These are phyloP conservation scores for Nyctibius grandis DNA, from an alignment of 2,797 vertebrate genomes.

Conservation along the genomic window DNA sequence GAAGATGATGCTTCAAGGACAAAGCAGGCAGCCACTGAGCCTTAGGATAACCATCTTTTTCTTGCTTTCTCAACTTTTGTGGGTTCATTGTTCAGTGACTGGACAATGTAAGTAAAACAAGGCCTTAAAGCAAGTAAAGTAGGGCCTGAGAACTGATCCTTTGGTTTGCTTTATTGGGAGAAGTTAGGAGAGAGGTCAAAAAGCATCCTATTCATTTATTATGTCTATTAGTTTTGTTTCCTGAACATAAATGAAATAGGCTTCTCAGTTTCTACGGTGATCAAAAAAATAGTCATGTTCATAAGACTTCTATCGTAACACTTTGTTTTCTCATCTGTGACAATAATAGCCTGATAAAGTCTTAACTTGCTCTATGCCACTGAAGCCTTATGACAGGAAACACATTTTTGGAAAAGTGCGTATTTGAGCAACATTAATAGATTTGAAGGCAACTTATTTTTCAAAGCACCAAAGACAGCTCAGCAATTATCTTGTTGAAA, in stretches of 20 bases:
- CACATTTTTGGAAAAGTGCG: neutral
- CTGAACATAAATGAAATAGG: neutral
- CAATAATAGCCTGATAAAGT: neutral
- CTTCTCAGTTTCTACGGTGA: neutral
- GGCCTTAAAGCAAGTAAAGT: neutral
- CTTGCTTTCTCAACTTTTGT: neutral
- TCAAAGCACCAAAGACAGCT: slow-evolving; percentile 34
- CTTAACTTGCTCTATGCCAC: neutral
- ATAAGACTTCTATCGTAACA: neutral
- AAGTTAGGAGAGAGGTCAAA: neutral
- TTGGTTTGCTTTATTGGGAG: neutral
- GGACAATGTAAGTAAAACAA: neutral
- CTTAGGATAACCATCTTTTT: neutral
- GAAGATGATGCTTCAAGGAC: neutral
- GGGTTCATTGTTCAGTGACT: neutral
- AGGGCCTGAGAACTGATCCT: neutral
- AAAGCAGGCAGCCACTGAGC: neutral
- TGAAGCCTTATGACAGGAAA: slow-evolving; percentile 20
- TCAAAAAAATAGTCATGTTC: neutral
- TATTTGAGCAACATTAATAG: neutral
- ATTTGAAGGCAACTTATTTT: slow-evolving; percentile 42
- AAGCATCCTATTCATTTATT: neutral
- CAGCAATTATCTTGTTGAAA: slow-evolving; percentile 34
- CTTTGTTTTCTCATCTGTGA: neutral
- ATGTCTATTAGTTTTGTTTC: neutral